Percentiles rank a stretch among this genome's conserved stretches.
phyloP scores from a whole-genome alignment of 2,113 vertebrate species.

The Neotragus moschatus region DNA sequence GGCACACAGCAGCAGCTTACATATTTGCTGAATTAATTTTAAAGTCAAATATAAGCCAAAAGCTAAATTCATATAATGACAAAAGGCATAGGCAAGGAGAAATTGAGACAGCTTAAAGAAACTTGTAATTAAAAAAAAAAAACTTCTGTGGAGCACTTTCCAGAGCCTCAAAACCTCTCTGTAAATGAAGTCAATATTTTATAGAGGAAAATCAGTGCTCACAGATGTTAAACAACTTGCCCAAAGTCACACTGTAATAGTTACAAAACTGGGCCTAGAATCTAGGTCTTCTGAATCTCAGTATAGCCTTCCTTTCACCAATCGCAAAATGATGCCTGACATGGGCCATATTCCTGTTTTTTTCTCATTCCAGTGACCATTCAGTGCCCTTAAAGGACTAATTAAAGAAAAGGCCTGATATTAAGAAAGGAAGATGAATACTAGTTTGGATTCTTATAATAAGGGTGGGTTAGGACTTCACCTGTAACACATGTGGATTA shows the following conservation, averaged over 20 bases:
- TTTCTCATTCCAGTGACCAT: background rate
- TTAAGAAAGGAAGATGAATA: background rate
- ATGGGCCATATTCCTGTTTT: background rate
- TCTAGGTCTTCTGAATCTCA: background rate
- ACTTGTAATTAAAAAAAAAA: background rate
- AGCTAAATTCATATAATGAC: background rate
- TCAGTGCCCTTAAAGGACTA: background rate
- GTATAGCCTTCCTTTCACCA: background rate
- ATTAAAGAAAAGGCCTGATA: background rate
- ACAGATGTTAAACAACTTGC: background rate
- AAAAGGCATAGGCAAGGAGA: background rate
- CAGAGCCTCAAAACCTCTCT: background rate
- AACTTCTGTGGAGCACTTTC: background rate
- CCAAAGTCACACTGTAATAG: background rate
- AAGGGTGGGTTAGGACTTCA: constrained; percentile 64
- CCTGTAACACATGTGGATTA: constrained; percentile 96
- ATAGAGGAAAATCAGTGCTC: constrained; percentile 8
- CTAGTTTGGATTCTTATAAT: background rate
- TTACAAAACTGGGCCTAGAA: background rate
- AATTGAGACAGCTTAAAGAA: background rate
- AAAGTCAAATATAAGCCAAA: constrained; percentile 30
- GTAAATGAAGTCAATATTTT: background rate
- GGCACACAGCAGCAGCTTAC: background rate
- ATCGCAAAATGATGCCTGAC: background rate
- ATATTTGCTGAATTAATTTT: constrained; percentile 15